phyloP scores from a whole-genome alignment of 2,888 invertebrate species.

The Apodemia duryi region DNA sequence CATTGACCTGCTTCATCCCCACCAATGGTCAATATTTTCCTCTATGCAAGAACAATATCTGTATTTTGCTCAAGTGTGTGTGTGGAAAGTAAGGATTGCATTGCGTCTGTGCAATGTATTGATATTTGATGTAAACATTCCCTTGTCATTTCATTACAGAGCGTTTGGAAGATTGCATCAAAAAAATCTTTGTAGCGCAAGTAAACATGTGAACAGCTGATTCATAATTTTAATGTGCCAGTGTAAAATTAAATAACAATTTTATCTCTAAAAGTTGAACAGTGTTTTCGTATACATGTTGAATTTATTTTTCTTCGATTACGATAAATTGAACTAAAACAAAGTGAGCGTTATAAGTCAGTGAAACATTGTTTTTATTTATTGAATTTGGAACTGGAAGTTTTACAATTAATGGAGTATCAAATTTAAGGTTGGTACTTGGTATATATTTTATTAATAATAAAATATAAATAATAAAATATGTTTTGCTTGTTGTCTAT shows the following conservation, averaged over 20 bases:
- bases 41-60: conserved; percentile 18
- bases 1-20: conserved; percentile 53
- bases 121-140: conserved; percentile 72
- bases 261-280: background rate
- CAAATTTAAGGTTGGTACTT: conserved; percentile 5
- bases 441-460: background rate
- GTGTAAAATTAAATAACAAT: conserved; percentile 23
- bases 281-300: background rate
- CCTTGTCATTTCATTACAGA: conserved; percentile 68
- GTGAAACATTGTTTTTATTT: conserved; percentile 22
- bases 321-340: conserved; percentile 15
- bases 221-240: conserved; percentile 31
- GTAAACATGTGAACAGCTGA: conserved; percentile 65
- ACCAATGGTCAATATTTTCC: conserved; percentile 37
- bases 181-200: conserved; percentile 45
- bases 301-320: background rate
- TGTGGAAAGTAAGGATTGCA: conserved; percentile 43
- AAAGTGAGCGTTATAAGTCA: conserved; percentile 25
- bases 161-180: conserved; percentile 58
- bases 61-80: conserved; percentile 46
- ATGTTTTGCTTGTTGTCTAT: background rate
- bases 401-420: conserved; percentile 3
- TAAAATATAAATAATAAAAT: background rate
- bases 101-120: conserved; percentile 55
- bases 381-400: background rate